Conservation (phyloP, 2,888 invertebrate species). For the Leptinotarsa peninsularis region DNA sequence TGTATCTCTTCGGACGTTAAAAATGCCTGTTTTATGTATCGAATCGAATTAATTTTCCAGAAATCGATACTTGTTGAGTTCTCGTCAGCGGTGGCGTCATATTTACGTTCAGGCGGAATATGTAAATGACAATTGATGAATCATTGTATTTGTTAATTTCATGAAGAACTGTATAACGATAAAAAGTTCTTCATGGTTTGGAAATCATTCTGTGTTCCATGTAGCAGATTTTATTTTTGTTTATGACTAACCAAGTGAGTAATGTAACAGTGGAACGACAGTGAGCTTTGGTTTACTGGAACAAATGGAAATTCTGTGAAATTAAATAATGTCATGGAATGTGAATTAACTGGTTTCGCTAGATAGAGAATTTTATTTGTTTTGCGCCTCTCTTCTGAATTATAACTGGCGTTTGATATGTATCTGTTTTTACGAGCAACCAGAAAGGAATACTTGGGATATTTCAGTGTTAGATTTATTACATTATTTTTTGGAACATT, state of each 20-base stretch:
- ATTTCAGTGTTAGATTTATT: background rate
- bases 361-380: constrained; percentile 17
- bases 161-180: constrained; percentile 5
- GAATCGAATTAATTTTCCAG: constrained; percentile 15
- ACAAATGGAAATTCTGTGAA: constrained; percentile 30
- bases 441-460: constrained; percentile 14
- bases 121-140: constrained; percentile 15
- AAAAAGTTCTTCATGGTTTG: background rate
- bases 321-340: constrained; percentile 31
- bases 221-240: constrained; percentile 26
- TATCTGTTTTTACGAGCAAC: constrained; percentile 1
- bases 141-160: constrained; percentile 14
- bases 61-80: constrained; percentile 20
- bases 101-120: constrained; percentile 3
- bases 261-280: constrained; percentile 25
- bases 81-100: background rate
- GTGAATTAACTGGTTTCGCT: constrained; percentile 22
- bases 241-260: constrained; percentile 31
- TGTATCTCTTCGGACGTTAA: background rate
- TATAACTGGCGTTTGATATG: constrained; percentile 2
- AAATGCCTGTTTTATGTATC: constrained; percentile 16
- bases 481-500: constrained; percentile 9
- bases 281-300: constrained; percentile 28
- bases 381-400: constrained; percentile 11
- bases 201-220: constrained; percentile 1